These are phyloP conservation scores for Sebastiscus albofasciatus DNA, from an alignment of 2,797 vertebrate species.

Conservation along the genomic window DNA sequence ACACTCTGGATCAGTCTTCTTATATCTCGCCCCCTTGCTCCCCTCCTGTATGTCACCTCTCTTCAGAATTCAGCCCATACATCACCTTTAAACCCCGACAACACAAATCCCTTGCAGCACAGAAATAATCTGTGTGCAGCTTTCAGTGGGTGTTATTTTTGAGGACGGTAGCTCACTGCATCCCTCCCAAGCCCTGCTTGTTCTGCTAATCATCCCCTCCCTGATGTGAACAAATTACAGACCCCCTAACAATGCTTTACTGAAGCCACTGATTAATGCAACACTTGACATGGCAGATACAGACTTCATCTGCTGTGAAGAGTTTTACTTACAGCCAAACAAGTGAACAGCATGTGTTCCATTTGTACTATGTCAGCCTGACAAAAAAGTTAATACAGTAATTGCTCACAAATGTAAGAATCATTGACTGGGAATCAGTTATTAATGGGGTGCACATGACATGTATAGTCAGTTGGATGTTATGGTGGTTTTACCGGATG, in stretches of 20 bases:
- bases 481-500: constrained; percentile 86
- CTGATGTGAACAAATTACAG: background rate
- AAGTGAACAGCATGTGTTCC: background rate
- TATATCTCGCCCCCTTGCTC: background rate
- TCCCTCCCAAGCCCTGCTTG: background rate
- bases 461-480: background rate
- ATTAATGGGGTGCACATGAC: background rate
- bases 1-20: background rate
- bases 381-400: background rate
- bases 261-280: background rate
- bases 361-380: background rate
- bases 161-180: background rate
- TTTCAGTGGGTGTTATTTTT: background rate
- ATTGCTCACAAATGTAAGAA: background rate
- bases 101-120: background rate
- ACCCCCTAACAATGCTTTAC: background rate
- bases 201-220: background rate
- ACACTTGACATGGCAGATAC: background rate
- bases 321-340: background rate
- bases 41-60: background rate
- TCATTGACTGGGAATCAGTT: background rate
- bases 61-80: background rate
- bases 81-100: background rate
- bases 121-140: background rate
- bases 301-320: background rate